Percentiles rank a stretch among this genome's conserved stretches.
Evolutionary conservation across 1,140 invertebrate species (phyloP).

Genomic region (Drosophila tropicalis): DNA sequence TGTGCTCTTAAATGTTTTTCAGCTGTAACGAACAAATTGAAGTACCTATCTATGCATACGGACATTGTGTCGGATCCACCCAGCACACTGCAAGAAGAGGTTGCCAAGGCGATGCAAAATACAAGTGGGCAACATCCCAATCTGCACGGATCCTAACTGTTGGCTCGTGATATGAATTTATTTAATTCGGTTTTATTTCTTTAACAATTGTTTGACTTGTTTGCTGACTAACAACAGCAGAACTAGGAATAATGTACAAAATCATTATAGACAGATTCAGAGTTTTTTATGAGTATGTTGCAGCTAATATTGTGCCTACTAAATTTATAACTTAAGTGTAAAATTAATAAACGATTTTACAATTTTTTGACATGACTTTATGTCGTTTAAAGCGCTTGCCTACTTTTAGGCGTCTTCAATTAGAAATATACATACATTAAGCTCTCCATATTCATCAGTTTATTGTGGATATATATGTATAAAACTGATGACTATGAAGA

Average conservation of each 20-base stretch:
- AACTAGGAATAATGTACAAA: constrained; percentile 63
- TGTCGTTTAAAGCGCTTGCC: neutral
- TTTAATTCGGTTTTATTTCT: constrained; percentile 51
- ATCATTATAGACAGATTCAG: constrained; percentile 27
- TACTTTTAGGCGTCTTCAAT: constrained; percentile 5
- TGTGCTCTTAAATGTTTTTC: neutral
- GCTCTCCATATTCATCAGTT: too few relatives aligned
- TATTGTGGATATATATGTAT: too few relatives aligned
- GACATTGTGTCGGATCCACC: constrained; percentile 95
- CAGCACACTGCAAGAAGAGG: constrained; percentile 93
- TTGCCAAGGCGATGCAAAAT: constrained; percentile 83
- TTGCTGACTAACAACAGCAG: constrained; percentile 26
- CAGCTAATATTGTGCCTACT: constrained; percentile 69
- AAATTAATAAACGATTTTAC: constrained; percentile 78
- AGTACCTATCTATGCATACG: constrained; percentile 95
- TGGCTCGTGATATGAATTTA: constrained; percentile 74
- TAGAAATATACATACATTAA: neutral
- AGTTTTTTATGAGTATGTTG: constrained; percentile 53
- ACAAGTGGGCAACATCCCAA: constrained; percentile 78
- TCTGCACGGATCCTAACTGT: constrained; percentile 69
- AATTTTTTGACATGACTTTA: constrained; percentile 53
- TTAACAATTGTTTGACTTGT: constrained; percentile 43
- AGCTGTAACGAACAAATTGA: constrained; percentile 96
- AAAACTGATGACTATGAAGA: too few relatives aligned
- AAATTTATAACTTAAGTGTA: constrained; percentile 63